Conservation (phyloP, 2,888 invertebrate genomes). For the Leptopilina syphax region DNA sequence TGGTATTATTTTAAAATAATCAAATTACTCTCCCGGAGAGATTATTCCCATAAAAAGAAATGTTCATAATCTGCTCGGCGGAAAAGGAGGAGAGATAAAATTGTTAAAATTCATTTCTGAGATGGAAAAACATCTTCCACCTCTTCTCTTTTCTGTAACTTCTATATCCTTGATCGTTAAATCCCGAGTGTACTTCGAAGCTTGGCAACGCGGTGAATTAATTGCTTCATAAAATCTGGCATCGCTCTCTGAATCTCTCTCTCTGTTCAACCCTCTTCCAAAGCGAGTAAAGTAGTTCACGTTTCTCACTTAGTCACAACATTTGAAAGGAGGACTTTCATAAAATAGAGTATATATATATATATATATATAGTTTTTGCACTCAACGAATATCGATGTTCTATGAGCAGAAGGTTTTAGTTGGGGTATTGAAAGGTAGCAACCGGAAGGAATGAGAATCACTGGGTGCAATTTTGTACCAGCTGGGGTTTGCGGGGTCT, state of each 20-base stretch:
- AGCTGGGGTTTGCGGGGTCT: constrained; percentile 74
- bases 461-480: constrained; percentile 75
- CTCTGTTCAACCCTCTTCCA: neutral
- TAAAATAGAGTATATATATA: neutral
- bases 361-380: constrained; percentile 16
- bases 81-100: neutral
- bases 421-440: constrained; percentile 21
- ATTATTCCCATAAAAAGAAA: too few species aligned
- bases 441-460: constrained; percentile 65
- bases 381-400: constrained; percentile 32
- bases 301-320: constrained; percentile 36
- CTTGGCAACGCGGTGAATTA: constrained; percentile 33
- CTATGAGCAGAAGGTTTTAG: constrained; percentile 8
- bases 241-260: constrained; percentile 35
- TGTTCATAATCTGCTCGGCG: neutral
- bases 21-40: too few species aligned
- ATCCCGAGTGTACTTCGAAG: constrained; percentile 31
- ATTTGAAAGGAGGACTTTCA: constrained; percentile 26
- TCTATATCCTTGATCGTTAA: constrained; percentile 20
- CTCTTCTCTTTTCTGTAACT: constrained; percentile 18
- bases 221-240: constrained; percentile 41
- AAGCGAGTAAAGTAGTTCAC: constrained; percentile 9
- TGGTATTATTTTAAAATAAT: too few species aligned
- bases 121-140: constrained; percentile 1
- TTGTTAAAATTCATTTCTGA: constrained; percentile 13